These are phyloP conservation scores for Megalurothrips usitatus DNA, from an alignment of 2,888 invertebrate genomes.

Conservation along the genomic window DNA sequence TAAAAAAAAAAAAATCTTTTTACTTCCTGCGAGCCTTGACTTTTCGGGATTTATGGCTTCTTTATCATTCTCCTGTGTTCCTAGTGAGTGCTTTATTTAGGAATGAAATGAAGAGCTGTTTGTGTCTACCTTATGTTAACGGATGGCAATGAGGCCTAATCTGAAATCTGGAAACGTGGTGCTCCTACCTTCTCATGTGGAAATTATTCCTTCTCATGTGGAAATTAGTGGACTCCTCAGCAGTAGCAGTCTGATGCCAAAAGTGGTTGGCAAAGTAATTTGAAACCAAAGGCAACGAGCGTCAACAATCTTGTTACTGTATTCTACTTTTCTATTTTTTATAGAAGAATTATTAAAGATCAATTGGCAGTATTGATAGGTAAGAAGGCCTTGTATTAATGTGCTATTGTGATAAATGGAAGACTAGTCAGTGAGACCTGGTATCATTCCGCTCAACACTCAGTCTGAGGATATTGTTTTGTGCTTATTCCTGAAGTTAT, in stretches of 20 bases:
- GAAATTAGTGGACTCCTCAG: neutral
- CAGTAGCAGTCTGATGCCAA: neutral
- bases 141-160: neutral
- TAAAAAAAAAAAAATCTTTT: neutral
- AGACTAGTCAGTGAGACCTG: conserved; percentile 19
- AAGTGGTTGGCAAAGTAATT: neutral
- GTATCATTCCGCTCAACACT: conserved; percentile 24
- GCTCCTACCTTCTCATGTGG: neutral
- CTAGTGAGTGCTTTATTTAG: neutral
- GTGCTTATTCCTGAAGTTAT: neutral
- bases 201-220: neutral
- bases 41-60: neutral
- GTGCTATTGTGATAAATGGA: conserved; percentile 22
- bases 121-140: neutral
- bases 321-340: conserved; percentile 4
- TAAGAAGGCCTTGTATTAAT: conserved; percentile 12
- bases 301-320: neutral
- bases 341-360: neutral
- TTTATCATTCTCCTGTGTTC: neutral
- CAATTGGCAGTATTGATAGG: conserved; percentile 9
- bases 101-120: neutral
- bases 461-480: conserved; percentile 23
- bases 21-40: neutral
- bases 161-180: neutral
- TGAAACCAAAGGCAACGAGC: neutral